Base-by-base conservation (phyloP, 1,140 invertebrate species). In the Neodiprion fabricii region DNA sequence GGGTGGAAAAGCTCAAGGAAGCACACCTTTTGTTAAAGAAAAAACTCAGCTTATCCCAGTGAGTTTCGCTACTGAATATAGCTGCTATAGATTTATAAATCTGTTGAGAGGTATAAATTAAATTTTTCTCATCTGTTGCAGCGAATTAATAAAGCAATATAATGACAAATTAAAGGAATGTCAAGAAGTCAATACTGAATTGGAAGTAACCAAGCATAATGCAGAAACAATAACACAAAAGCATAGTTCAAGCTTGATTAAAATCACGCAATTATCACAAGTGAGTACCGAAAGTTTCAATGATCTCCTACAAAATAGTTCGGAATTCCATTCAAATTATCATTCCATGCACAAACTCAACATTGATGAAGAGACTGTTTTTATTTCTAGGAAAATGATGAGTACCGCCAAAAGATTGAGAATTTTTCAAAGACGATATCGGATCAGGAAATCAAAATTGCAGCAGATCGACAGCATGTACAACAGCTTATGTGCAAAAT, bases 11-110 rank as follows among this genome's bases (percentile, higher is more conserved):
- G 48, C 14, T 74, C 9, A 83, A 79, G n/a, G 78, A 82, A 5
- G 77, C 79, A 2, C 74, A 78, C 71, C 53, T 78, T 11, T 67
- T 83, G 5, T 71, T 85, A 11, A 84, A 83, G 66, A 74, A 75
- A 48, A 84, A 80, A 76, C 79, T 85, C 67, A 76, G 69, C 7
- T 78, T 76, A n/a, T 78, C 81, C n/a, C 74, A 85, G 84, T 85
- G 76, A 84, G 83, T 79, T 23, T 72, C 61, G n/a, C 11, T 11
- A 4, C 4, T 61, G 53, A 14, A 70, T 1, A 70, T 66, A 47
- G 66, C 17, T 23, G 70, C 49, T 72, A 49, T 67, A 72, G 12
- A 68, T 68, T 53, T 23, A 12, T 53, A 40, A 1, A 68, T 69
- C 65, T 73, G 28, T 74, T 65, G 0, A 65, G 61, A 65, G 1